phyloP scores from a whole-genome alignment of 2,797 vertebrate species.

The Rhinella marina region DNA sequence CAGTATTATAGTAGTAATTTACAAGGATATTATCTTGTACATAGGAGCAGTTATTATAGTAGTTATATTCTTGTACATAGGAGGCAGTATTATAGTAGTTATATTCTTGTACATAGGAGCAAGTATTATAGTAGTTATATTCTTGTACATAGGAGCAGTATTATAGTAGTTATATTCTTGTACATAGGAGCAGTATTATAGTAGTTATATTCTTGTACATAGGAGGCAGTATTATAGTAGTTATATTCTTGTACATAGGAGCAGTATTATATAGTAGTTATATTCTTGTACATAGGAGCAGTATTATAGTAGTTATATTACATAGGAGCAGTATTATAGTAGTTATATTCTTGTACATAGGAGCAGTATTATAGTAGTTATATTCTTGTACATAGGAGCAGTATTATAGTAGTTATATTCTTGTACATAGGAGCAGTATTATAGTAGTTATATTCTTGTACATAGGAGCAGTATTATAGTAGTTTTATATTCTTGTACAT shows the following conservation, averaged over 20 bases:
- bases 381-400: not conserved
- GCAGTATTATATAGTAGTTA: conserved; percentile 6
- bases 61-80: not conserved
- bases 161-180: not conserved
- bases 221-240: too few relatives aligned
- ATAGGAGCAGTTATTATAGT: not conserved
- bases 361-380: not conserved
- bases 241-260: too few relatives aligned
- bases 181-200: not conserved
- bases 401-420: conserved; percentile 6
- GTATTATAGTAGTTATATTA: not conserved
- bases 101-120: conserved; percentile 1
- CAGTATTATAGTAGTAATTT: conserved; percentile 12
- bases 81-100: conserved; percentile 4
- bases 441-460: too few relatives aligned
- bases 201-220: too few relatives aligned
- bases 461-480: too few relatives aligned
- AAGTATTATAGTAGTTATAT: conserved; percentile 15
- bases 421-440: too few relatives aligned
- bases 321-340: not conserved
- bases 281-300: conserved; percentile 1
- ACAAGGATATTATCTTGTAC: not conserved
- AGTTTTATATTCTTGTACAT: too few relatives aligned
- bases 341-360: conserved; percentile 12
- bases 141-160: not conserved